Evolutionary conservation across 2,797 vertebrate species (phyloP).

Genomic region (Neoniphon sammara): DNA sequence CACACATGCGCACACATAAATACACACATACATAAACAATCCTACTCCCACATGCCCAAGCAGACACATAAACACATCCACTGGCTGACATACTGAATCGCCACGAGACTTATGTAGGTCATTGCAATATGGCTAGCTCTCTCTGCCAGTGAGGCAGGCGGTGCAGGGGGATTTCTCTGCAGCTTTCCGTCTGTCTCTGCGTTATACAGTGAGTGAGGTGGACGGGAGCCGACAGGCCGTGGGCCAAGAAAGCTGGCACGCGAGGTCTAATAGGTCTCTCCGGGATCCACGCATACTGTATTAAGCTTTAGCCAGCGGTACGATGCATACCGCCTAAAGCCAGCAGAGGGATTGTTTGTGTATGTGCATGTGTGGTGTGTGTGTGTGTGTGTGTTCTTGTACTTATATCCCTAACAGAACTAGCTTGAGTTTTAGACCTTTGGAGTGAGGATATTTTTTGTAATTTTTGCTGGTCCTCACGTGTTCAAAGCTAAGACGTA

Average conservation of each 20-base stretch:
- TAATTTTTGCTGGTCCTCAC: background rate
- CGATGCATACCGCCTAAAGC: no score
- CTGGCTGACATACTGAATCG: conserved; percentile 60
- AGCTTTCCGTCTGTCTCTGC: conserved; percentile 15
- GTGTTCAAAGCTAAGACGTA: conserved; percentile 1
- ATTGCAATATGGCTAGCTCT: conserved; percentile 44
- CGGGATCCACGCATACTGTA: conserved; percentile 15
- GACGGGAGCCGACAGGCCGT: conserved; percentile 51
- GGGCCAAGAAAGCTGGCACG: conserved; percentile 52
- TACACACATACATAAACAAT: conserved; percentile 7
- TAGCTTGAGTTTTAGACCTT: conserved; percentile 6
- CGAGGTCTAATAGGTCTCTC: conserved; percentile 41
- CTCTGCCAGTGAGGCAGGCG: conserved; percentile 44
- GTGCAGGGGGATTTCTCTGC: conserved; percentile 57
- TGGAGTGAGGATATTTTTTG: background rate
- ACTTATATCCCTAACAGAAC: background rate
- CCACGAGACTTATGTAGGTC: conserved; percentile 71
- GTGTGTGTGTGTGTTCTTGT: background rate
- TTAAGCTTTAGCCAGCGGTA: conserved; percentile 16
- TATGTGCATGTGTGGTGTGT: background rate
- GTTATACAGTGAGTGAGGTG: conserved; percentile 13
- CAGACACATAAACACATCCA: conserved; percentile 20
- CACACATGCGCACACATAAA: background rate
- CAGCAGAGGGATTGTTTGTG: background rate
- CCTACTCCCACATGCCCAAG: background rate